phyloP scores from a whole-genome alignment of 2,888 invertebrate species.

The Phengaris alcon region DNA sequence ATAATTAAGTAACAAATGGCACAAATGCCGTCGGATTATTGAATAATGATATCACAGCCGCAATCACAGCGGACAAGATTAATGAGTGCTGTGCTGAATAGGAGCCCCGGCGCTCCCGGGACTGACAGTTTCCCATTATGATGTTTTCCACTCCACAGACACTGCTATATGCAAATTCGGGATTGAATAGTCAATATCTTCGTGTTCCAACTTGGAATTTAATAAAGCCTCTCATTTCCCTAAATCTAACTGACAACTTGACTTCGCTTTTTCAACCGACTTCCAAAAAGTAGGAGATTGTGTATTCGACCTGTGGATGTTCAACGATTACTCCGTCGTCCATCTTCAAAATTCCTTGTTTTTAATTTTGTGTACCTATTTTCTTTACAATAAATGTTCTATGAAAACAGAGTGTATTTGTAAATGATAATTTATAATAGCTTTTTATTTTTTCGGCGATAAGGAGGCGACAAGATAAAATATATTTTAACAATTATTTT shows the following conservation, averaged over 20 bases:
- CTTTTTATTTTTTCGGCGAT: too few relatives aligned
- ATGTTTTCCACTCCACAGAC: conserved; percentile 39
- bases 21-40: conserved; percentile 49
- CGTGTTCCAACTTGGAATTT: conserved; percentile 31
- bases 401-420: background rate
- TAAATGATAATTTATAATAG: too few relatives aligned
- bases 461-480: too few relatives aligned
- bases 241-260: conserved; percentile 2
- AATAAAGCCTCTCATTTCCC: conserved; percentile 34
- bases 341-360: too few relatives aligned
- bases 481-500: too few relatives aligned
- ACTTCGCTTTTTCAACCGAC: background rate
- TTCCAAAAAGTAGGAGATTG: too few relatives aligned
- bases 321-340: too few relatives aligned
- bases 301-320: too few relatives aligned
- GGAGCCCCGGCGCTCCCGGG: conserved; percentile 47
- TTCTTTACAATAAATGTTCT: background rate
- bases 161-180: conserved; percentile 38
- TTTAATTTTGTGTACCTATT: background rate
- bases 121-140: conserved; percentile 49
- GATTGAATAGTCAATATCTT: conserved; percentile 41
- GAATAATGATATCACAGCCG: conserved; percentile 58
- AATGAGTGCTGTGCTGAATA: conserved; percentile 56
- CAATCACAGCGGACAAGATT: conserved; percentile 63
- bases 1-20: conserved; percentile 21